Base-by-base conservation (phyloP, 2,113 vertebrate species). In the Sinocyclocheilus maitianheensis region DNA sequence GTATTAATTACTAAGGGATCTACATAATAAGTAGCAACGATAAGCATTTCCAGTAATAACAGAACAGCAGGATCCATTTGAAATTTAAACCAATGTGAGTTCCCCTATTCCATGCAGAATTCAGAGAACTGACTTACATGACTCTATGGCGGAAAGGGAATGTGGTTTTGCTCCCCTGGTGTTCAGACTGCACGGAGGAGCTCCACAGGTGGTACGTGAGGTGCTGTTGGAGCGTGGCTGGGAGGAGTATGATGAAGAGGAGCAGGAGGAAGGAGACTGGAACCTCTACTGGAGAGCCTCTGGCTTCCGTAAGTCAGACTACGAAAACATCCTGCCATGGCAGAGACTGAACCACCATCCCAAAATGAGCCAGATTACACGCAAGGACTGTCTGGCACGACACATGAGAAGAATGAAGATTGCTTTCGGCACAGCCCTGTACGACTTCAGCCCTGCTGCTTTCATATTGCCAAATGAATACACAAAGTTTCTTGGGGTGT, bases 321-420 rank as follows among this genome's bases (percentile, higher is more conserved):
- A 95, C 72, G 7, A 87, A 78, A 93, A 85, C 12, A 55, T 96
- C 72, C 90, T 94, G 80, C 95, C 95, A 0, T 96, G 95, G 96
- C 96, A 96, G 88, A 91, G 92, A 22, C 95, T 97, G 72, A 96
- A 96, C 89, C 96, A 96, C 88, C 95, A 95, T 83, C 96, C 94
- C 18, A 95, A 95, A 84, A 96, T 94, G 1, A 82, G 87, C 34
- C 90, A 78, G 34, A 95, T 96, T 86, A 95, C 95, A 53, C 94
- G 94, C 67, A 96, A 97, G 89, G 96, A 96, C 90, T 93, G 84
- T 74, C 82, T 97, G 91, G 96, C 92, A 60, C 94, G 92, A 24
- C 92, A 94, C 86, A 89, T 96, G 80, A 92, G 91, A 85, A 92
- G 93, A 77, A 96, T 96, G 96, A 93, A 90, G 85, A 91, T 91